Percentiles rank a stretch among this genome's conserved stretches.
Conservation (phyloP, 2,888 invertebrate species). For the Bruchidius siliquastri region DNA sequence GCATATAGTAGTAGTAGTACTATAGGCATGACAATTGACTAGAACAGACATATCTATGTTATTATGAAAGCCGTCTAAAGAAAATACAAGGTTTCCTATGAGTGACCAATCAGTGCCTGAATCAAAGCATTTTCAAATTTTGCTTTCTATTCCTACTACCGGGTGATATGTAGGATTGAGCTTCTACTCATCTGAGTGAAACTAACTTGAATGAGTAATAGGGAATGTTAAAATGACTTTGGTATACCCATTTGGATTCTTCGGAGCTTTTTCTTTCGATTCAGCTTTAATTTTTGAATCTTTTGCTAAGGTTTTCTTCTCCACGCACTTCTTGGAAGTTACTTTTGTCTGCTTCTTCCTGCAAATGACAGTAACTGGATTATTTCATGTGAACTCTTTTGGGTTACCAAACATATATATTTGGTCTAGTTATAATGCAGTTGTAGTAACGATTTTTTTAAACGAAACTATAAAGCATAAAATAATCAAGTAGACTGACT, state of each 20-base stretch:
- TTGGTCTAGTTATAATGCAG: not conserved
- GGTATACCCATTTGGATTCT: constrained; percentile 37
- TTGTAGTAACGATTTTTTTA: too few relatives aligned
- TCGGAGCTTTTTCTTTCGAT: constrained; percentile 27
- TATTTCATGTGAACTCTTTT: not conserved
- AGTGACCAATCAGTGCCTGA: too few relatives aligned
- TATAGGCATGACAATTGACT: too few relatives aligned
- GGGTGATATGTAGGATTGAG: too few relatives aligned
- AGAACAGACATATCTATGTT: too few relatives aligned
- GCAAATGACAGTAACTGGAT: constrained; percentile 3
- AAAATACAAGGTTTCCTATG: too few relatives aligned
- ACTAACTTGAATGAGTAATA: constrained; percentile 20
- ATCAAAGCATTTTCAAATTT: too few relatives aligned
- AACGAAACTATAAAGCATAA: too few relatives aligned
- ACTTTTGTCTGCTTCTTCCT: constrained; percentile 22
- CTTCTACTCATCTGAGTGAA: not conserved
- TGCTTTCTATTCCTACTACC: too few relatives aligned
- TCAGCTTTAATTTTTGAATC: constrained; percentile 27
- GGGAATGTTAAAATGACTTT: constrained; percentile 33
- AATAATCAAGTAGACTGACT: too few relatives aligned
- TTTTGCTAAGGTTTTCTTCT: constrained; percentile 27
- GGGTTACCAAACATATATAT: not conserved
- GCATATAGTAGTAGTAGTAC: too few relatives aligned
- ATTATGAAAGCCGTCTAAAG: too few relatives aligned
- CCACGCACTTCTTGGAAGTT: constrained; percentile 23